These are phyloP conservation scores for Ips typographus DNA, from an alignment of 1,140 invertebrate genomes.

Conservation along the genomic window DNA sequence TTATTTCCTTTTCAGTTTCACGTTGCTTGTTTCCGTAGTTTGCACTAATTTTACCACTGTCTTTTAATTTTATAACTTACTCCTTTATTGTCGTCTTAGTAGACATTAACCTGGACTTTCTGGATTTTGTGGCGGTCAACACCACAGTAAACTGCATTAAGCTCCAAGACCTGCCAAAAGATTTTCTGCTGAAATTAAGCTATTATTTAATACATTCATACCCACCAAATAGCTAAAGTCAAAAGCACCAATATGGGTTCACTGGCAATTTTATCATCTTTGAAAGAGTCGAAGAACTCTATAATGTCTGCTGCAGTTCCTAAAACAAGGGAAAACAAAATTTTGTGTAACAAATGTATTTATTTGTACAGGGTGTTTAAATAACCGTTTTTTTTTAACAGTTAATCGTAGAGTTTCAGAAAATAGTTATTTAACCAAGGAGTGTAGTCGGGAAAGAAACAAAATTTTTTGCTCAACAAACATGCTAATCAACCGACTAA, in stretches of 20 bases:
- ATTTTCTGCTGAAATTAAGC: neutral
- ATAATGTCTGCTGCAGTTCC: conserved; percentile 92
- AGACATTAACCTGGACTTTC: conserved; percentile 68
- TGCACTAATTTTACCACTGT: conserved; percentile 15
- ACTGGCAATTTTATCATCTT: conserved; percentile 75
- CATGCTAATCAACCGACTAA: too few species aligned
- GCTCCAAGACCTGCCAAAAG: conserved; percentile 67
- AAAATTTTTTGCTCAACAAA: too few species aligned
- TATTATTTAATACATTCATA: neutral
- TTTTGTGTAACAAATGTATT: too few species aligned
- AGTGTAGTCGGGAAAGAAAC: too few species aligned
- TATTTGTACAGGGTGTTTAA: too few species aligned
- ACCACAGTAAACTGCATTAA: conserved; percentile 89
- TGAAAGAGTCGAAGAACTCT: conserved; percentile 95
- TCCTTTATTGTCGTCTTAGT: conserved; percentile 52
- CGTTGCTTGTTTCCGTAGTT: neutral
- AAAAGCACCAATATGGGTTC: conserved; percentile 74
- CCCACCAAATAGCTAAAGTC: conserved; percentile 75
- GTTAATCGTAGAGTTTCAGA: too few species aligned
- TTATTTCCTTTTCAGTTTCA: too few species aligned
- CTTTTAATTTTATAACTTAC: conserved; percentile 40
- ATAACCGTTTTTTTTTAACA: too few species aligned
- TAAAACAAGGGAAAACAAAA: conserved; percentile 39
- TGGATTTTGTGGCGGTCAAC: conserved; percentile 80
- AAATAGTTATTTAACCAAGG: too few species aligned